Evolutionary conservation across 35 echinoderm and acorn worm species (phyloP).

Genomic region (Diadema setosum): DNA sequence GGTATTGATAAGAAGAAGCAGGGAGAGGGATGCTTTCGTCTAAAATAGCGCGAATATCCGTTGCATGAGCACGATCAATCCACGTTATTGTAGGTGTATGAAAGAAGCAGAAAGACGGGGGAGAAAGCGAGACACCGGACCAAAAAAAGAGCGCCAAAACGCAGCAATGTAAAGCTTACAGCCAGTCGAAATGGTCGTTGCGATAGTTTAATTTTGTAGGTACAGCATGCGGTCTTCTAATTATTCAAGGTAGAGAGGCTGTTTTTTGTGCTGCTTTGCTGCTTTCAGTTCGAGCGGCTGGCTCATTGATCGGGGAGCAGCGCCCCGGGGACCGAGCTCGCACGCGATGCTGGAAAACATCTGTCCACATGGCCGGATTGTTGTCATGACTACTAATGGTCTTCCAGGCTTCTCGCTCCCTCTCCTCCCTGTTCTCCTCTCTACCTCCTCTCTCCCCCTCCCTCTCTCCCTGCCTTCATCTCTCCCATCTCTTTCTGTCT

Average conservation of each 20-base stretch:
- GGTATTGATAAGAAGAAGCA: too few species aligned
- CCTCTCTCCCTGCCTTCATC: not conserved
- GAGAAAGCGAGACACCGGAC: too few species aligned
- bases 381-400: constrained; percentile 18
- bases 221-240: not conserved
- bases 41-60: too few species aligned
- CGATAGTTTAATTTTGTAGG: not conserved
- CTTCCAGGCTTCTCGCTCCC: not conserved
- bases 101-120: too few species aligned
- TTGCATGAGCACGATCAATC: too few species aligned
- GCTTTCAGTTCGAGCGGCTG: not conserved
- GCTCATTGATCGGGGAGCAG: constrained; percentile 2
- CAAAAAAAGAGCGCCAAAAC: too few species aligned
- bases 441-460: not conserved
- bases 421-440: not conserved
- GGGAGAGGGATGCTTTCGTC: too few species aligned
- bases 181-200: not conserved
- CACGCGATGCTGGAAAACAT: constrained; percentile 19
- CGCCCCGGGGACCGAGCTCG: not conserved
- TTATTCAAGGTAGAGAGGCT: constrained; percentile 15
- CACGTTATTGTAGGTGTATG: too few species aligned
- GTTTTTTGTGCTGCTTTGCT: not conserved
- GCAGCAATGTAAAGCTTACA: too few species aligned
- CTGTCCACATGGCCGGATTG: not conserved
- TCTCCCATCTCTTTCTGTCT: not conserved